These are phyloP conservation scores for Tauraco erythrolophus DNA, from an alignment of 2,113 vertebrate species.

Conservation along the genomic window DNA sequence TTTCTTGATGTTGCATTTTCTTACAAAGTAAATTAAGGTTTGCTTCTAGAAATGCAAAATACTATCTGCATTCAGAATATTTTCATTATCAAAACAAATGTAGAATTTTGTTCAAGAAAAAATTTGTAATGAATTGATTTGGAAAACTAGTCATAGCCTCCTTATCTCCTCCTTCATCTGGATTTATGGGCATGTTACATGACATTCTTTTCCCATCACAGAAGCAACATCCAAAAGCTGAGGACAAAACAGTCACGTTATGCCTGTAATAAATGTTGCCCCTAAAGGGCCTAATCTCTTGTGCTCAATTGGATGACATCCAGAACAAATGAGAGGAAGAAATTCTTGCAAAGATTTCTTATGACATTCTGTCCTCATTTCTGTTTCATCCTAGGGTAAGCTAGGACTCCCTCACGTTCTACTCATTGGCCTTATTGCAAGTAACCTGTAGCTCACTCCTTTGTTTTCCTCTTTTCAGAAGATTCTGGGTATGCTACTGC, in stretches of 20 bases:
- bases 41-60: neutral
- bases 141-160: neutral
- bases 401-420: neutral
- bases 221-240: neutral
- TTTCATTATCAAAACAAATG: neutral
- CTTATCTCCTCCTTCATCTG: neutral
- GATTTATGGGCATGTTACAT: neutral
- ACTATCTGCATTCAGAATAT: neutral
- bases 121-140: neutral
- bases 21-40: neutral
- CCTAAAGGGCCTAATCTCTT: neutral
- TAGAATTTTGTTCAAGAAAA: neutral
- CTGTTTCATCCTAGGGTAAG: neutral
- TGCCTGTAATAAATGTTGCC: neutral
- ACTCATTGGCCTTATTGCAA: neutral
- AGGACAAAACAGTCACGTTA: neutral
- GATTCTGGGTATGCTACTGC: neutral
- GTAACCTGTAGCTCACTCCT: neutral
- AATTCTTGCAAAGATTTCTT: neutral
- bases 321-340: neutral
- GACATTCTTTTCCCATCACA: neutral
- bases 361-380: neutral
- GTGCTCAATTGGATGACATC: neutral
- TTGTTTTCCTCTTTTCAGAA: neutral
- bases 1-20: neutral